A percentile compares a stretch with the other conserved stretches of the same genome.
phyloP scores from a whole-genome alignment of 2,113 vertebrate species.

The Scophthalmus maximus region DNA sequence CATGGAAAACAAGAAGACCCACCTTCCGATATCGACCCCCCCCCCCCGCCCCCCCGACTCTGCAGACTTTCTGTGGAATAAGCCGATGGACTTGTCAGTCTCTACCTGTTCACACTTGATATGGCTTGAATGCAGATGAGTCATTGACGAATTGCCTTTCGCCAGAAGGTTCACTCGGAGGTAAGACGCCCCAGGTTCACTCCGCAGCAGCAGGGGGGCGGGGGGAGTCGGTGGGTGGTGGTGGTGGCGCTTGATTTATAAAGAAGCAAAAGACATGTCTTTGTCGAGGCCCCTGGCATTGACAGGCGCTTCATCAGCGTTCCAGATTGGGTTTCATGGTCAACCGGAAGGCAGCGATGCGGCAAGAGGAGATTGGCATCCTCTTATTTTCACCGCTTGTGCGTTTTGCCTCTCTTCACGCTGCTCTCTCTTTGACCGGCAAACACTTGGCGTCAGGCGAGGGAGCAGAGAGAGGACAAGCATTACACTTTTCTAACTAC shows the following conservation, averaged over 20 bases:
- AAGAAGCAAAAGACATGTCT: slow-evolving; percentile 64
- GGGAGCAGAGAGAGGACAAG: neutral
- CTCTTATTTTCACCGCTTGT: slow-evolving; percentile 27
- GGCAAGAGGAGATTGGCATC: slow-evolving; percentile 50
- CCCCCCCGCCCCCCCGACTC: slow-evolving; percentile 5
- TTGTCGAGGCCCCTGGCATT: slow-evolving; percentile 49
- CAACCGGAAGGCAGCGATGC: slow-evolving; percentile 67
- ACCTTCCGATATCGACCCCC: slow-evolving; percentile 20
- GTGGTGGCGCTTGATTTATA: slow-evolving; percentile 66
- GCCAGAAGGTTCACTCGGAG: slow-evolving; percentile 67
- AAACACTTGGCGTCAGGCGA: slow-evolving; percentile 6
- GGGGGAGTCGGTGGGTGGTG: no score
- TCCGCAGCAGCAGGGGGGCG: slow-evolving; percentile 20
- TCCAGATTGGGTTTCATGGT: slow-evolving; percentile 71
- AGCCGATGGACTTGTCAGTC: slow-evolving; percentile 71
- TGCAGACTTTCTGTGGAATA: slow-evolving; percentile 27
- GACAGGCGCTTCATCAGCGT: slow-evolving; percentile 74
- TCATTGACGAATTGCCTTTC: slow-evolving; percentile 74
- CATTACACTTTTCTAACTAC: neutral
- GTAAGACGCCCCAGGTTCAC: slow-evolving; percentile 61
- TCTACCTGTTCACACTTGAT: slow-evolving; percentile 49
- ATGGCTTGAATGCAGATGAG: slow-evolving; percentile 76
- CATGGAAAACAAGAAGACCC: slow-evolving; percentile 33
- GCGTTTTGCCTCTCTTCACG: neutral
- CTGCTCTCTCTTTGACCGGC: slow-evolving; percentile 11